Evolutionary conservation across 2,797 vertebrate species (phyloP), one percentile per base, ranked within the genome.

Genomic region (Cossypha dichroa): DNA sequence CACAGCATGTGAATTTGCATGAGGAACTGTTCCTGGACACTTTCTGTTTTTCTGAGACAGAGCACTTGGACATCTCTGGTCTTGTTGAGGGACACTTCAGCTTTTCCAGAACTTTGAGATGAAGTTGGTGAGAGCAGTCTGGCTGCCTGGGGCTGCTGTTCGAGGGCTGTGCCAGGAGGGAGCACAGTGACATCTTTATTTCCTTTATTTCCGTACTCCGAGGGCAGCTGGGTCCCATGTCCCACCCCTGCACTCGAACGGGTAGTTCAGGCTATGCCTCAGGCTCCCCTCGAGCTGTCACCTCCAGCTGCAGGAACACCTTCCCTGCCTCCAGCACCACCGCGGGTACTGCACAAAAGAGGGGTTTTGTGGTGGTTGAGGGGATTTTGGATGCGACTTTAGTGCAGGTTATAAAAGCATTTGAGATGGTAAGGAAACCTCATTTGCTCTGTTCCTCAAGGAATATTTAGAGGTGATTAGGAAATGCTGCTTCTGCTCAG

Each of bases 131-230:
- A 43, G 25, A 56, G 64, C 38, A 40, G 15, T 23, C 10, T 28
- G 46, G n/a, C 45, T 78, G 56, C 43, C 13, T 38, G 33, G 51
- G 60, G 26, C 29, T 77, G 72, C 3, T 25, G 40, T 66, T 45
- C 10, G 1, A 16, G 22, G 20, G 2, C 1, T 36, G 22, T 38
- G 62, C 5, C 9, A 41, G 45, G 28, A 74, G 36, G 51, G 49
- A 52, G 45, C 36, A 2, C 3, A 6, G 3, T 5, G 51, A 11
- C 19, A 12, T 26, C 85, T 21, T 22, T 2, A 2, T 15, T 15
- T 41, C 45, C 1, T 23, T 56, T 4, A 2, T 11, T 52, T 46
- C 38, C 0, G 0, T 3, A 3, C 33, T 55, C 11, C 2, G 11
- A 28, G 17, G 21, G 13, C 54, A 28, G 10, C 15, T 29, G 13